phyloP scores from a whole-genome alignment of 1,140 invertebrate species.

The Scaptodrosophila lebanonensis region DNA sequence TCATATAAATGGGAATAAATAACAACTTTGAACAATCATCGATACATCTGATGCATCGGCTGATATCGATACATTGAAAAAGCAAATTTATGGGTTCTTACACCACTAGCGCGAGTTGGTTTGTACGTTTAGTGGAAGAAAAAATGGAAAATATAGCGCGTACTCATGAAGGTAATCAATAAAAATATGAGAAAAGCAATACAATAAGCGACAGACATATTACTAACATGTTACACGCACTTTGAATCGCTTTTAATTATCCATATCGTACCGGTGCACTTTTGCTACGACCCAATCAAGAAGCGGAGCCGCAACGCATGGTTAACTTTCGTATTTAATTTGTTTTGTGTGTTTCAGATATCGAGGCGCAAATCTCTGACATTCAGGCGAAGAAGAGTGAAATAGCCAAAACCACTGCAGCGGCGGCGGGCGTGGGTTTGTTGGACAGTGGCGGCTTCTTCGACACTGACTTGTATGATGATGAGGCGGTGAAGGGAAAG shows the following conservation, averaged over 20 bases:
- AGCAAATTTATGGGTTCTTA: too few relatives aligned
- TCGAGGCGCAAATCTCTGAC: constrained; percentile 94
- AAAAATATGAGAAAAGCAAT: neutral
- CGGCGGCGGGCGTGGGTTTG: constrained; percentile 86
- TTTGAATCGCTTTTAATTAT: too few relatives aligned
- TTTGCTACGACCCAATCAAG: too few relatives aligned
- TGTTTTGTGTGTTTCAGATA: constrained; percentile 82
- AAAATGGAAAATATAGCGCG: constrained; percentile 86
- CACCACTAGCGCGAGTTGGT: constrained; percentile 47
- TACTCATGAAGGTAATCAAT: constrained; percentile 86
- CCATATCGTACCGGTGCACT: too few relatives aligned
- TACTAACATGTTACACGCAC: too few relatives aligned
- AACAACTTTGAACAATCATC: too few relatives aligned
- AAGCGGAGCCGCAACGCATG: too few relatives aligned
- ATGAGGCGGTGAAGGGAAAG: constrained; percentile 79
- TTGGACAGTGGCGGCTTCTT: constrained; percentile 91
- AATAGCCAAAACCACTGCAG: constrained; percentile 80
- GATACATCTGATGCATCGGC: too few relatives aligned
- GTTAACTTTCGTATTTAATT: too few relatives aligned
- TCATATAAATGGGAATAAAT: too few relatives aligned
- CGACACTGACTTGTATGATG: constrained; percentile 95
- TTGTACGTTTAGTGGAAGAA: constrained; percentile 44
- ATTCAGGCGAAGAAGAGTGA: constrained; percentile 93
- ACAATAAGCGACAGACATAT: too few relatives aligned
- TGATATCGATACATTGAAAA: too few relatives aligned